A percentile compares a stretch with the other conserved stretches of the same genome.
These are phyloP conservation scores for Menura novaehollandiae DNA, from an alignment of 2,113 vertebrate species.

Conservation along the genomic window DNA sequence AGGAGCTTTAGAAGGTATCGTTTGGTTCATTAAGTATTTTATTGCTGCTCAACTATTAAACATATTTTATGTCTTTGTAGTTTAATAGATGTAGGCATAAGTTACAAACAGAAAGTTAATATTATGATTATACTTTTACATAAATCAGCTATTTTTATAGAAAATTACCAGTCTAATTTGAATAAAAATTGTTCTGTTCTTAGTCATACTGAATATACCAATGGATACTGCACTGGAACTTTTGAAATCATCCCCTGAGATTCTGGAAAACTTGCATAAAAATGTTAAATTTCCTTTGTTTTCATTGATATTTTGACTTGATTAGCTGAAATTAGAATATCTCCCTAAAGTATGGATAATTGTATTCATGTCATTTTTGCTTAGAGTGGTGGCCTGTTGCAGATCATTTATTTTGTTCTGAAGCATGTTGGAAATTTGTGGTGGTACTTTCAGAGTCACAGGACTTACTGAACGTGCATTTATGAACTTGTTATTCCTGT, in stretches of 20 bases:
- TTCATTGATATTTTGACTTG: conserved; percentile 62
- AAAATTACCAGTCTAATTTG: not conserved
- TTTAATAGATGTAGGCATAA: not conserved
- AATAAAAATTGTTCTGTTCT: not conserved
- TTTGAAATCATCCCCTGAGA: conserved; percentile 3
- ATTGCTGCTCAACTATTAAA: not conserved
- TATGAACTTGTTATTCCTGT: not conserved
- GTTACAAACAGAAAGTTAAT: not conserved
- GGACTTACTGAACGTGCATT: not conserved
- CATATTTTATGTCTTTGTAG: not conserved
- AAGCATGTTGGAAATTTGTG: not conserved
- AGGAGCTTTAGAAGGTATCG: not conserved
- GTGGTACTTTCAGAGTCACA: not conserved
- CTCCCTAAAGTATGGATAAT: conserved; percentile 25
- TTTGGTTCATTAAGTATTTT: not conserved
- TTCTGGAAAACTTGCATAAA: conserved; percentile 3
- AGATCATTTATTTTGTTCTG: not conserved
- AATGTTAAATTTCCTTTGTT: conserved; percentile 42
- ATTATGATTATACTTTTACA: conserved; percentile 7
- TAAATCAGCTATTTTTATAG: not conserved
- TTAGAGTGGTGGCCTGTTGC: not conserved
- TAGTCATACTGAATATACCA: not conserved
- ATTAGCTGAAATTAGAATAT: conserved; percentile 56
- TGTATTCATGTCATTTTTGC: not conserved
- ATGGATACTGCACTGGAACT: not conserved